phyloP scores from a whole-genome alignment of 2,113 vertebrate species.

The Thymallus thymallus region DNA sequence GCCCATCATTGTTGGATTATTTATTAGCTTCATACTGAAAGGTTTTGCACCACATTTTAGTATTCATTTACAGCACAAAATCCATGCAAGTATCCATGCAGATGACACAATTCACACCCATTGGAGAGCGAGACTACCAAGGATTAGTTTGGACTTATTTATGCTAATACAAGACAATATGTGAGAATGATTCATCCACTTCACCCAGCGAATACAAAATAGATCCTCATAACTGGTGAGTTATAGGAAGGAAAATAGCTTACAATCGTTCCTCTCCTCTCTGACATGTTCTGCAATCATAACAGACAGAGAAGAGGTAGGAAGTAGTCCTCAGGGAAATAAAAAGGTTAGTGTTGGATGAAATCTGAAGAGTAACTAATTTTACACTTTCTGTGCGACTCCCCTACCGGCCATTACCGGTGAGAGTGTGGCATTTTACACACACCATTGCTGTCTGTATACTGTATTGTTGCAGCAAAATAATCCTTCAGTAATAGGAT shows the following conservation, averaged over 20 bases:
- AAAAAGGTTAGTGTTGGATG: constrained; percentile 19
- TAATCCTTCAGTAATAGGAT: no score
- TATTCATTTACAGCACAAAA: not conserved
- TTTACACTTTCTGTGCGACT: constrained; percentile 21
- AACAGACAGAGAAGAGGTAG: constrained; percentile 6
- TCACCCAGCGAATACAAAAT: not conserved
- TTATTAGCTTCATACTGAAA: not conserved
- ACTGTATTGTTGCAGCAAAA: not conserved
- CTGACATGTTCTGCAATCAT: constrained; percentile 13
- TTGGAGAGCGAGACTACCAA: not conserved
- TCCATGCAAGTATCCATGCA: no score
- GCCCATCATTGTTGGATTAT: not conserved
- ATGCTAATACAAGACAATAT: not conserved
- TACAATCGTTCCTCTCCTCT: not conserved
- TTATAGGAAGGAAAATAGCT: not conserved
- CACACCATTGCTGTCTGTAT: not conserved
- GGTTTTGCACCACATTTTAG: not conserved
- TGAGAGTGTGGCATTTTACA: not conserved
- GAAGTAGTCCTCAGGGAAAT: constrained; percentile 25
- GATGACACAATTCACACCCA: not conserved
- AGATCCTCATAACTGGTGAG: not conserved
- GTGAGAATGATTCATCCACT: not conserved
- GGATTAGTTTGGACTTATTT: not conserved
- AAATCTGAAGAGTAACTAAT: constrained; percentile 23
- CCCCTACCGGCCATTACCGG: not conserved